Evolutionary conservation across 1,140 invertebrate genomes (phyloP), one percentile per base, ranked within the genome.

Genomic region (Drosophila miranda): DNA sequence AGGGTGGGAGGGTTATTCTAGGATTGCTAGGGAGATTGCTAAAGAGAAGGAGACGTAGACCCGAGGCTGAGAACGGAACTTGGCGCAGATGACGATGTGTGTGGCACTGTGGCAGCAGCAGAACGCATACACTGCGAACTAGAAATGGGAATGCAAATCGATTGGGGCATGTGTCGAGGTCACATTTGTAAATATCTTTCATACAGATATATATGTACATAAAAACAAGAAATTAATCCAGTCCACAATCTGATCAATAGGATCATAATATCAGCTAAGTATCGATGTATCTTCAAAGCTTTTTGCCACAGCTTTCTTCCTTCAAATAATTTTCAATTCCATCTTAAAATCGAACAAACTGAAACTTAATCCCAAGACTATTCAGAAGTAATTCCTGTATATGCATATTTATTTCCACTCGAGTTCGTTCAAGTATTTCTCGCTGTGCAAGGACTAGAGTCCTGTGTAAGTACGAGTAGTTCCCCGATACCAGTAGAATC

Each of bases 61-160:
- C 54, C 42, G 63, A 67, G 62, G 57, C 61, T 59, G 51, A 57
- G 59, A 62, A 81, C 67, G 63, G 57, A 67, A 81, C 78, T 63
- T 73, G 73, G 62, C 67, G 61, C 73, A 81, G 72, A 81, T 81
- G 78, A 77, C 78, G 73, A 82, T 81, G 74, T 81, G 72, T 81
- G 69, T 70, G 34, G 11, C 58, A 61, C 68, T 53, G 59, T 82
- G 78, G 61, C 74, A 81, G 78, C 74, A 63, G 55, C 61, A 76
- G 56, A 72, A 53, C 60, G 46, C 73, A 75, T 59, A 38, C 78
- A 82, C 78, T 78, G 48, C 14, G 6, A 51, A n/a, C 34, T 1
- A 13, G 1, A 38, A 38, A 38, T 9, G 8, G 30, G 0, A 9
- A 9, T 30, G 30, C 23, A 26, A 26, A 26, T 26, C 23, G 3